Percentiles rank a stretch among this genome's conserved stretches.
Evolutionary conservation across 2,113 vertebrate species (phyloP).

Genomic region (Ceyx cyanopectus): DNA sequence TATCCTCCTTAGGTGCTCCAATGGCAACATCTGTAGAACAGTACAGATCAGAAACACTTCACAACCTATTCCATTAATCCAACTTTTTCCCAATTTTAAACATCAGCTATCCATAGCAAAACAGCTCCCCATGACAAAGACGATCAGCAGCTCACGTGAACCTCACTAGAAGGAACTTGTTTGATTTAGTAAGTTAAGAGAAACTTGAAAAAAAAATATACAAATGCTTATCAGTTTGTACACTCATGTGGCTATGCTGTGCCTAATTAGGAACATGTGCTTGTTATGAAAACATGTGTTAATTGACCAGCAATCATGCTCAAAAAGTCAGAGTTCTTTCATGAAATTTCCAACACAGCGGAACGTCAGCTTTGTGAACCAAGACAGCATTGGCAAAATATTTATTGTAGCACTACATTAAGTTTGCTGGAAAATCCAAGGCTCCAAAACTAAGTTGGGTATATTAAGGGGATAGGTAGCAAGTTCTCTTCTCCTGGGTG

Average conservation of each 20-base stretch:
- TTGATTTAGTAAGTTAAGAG: background rate
- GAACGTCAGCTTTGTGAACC: background rate
- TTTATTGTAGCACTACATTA: background rate
- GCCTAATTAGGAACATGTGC: background rate
- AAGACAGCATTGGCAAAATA: background rate
- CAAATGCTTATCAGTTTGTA: background rate
- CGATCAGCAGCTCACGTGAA: background rate
- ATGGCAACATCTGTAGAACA: conserved; percentile 90
- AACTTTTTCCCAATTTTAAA: background rate
- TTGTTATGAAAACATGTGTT: background rate
- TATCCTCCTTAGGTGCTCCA: conserved; percentile 93
- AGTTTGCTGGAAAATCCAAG: background rate
- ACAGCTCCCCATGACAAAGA: background rate
- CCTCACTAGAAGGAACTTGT: background rate
- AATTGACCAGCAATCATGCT: background rate
- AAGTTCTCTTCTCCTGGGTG: background rate
- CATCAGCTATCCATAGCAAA: background rate
- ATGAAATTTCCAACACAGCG: background rate
- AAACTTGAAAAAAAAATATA: background rate
- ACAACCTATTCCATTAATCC: background rate
- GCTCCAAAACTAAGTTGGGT: background rate
- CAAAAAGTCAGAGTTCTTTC: background rate
- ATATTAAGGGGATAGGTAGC: background rate
- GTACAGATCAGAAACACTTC: background rate
- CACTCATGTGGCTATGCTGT: background rate